Percentiles rank a stretch among this genome's conserved stretches.
phyloP scores from a whole-genome alignment of 2,888 invertebrate genomes.

The Xestia sexstrigata region DNA sequence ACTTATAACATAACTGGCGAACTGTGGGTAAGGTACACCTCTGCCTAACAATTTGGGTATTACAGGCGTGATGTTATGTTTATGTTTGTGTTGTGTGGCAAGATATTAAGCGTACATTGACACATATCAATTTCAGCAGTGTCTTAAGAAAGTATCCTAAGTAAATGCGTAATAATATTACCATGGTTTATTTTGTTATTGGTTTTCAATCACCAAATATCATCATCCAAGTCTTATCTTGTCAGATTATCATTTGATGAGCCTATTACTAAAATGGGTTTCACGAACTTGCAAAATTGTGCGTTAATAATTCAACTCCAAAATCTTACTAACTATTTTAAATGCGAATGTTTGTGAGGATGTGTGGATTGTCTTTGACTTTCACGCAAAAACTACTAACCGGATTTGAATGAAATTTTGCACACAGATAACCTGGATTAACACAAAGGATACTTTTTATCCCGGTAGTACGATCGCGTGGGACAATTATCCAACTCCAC shows the following conservation, averaged over 20 bases:
- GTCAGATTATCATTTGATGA: constrained; percentile 5
- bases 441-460: no score
- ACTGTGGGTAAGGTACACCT: background rate
- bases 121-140: constrained; percentile 2
- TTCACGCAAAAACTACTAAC: no score
- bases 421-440: no score
- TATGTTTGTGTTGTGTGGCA: background rate
- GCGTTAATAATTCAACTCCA: background rate
- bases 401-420: no score
- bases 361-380: no score
- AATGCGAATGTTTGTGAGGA: no score
- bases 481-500: no score
- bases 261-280: background rate
- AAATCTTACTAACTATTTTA: background rate
- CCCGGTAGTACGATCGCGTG: no score
- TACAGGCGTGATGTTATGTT: background rate
- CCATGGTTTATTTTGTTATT: background rate
- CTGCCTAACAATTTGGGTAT: background rate
- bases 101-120: background rate
- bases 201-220: background rate
- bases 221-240: background rate
- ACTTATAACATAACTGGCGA: background rate
- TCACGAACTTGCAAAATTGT: background rate
- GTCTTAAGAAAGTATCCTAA: background rate
- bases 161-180: background rate